Evolutionary conservation across 2,888 invertebrate genomes (phyloP).

Genomic region (Mimumesa dahlbomi): DNA sequence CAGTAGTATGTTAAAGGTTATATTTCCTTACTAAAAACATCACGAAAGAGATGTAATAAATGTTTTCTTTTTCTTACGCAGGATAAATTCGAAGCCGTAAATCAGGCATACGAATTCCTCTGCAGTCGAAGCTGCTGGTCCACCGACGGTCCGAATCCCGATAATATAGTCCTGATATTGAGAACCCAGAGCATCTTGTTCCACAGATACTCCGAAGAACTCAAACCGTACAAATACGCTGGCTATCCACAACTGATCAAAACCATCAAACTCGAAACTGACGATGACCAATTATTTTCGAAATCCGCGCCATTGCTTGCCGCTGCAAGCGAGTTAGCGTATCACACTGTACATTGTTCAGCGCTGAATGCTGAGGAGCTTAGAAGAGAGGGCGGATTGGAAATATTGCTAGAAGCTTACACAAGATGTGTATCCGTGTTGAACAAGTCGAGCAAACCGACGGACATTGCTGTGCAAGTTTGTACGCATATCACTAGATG

Average conservation of each 20-base stretch:
- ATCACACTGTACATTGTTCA: conserved; percentile 97
- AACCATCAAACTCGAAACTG: conserved; percentile 96
- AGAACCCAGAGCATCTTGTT: conserved; percentile 97
- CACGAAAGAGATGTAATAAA: background rate
- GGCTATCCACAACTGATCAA: conserved; percentile 98
- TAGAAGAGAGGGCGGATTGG: conserved; percentile 94
- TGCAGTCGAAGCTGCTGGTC: conserved; percentile 95
- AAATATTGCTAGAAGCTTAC: conserved; percentile 94
- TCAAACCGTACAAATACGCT: conserved; percentile 98
- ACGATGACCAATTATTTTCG: conserved; percentile 95
- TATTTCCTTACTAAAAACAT: background rate
- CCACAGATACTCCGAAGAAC: conserved; percentile 92
- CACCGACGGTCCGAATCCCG: conserved; percentile 94
- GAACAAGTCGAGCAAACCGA: conserved; percentile 87
- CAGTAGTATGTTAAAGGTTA: too few relatives aligned
- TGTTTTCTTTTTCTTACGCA: conserved; percentile 72
- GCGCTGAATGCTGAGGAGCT: conserved; percentile 99
- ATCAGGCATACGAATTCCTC: conserved; percentile 98
- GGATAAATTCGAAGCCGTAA: conserved; percentile 98
- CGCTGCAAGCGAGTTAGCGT: conserved; percentile 96
- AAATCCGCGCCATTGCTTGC: conserved; percentile 91
- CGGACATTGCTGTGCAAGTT: conserved; percentile 93
- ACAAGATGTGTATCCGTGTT: conserved; percentile 96
- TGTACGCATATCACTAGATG: conserved; percentile 95
- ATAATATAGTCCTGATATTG: conserved; percentile 95